A percentile compares a stretch with the other conserved stretches of the same genome.
Conservation (phyloP, 2,888 invertebrate genomes). For the Spodoptera littoralis region DNA sequence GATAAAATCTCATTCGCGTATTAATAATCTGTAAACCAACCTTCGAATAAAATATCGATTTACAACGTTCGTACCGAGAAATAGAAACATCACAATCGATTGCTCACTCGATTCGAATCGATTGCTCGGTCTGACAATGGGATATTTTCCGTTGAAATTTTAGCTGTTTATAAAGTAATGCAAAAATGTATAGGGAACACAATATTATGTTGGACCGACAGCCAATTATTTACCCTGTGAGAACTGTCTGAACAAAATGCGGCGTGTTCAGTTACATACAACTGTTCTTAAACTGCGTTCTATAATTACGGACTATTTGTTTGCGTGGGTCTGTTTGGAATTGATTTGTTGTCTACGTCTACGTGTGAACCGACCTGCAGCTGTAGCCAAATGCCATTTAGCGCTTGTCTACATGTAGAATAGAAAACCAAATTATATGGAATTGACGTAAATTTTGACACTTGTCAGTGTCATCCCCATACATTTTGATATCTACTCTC, state of each 20-base stretch:
- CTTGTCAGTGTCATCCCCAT: too few species aligned
- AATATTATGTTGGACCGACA: constrained; percentile 83
- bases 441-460: too few species aligned
- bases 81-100: constrained; percentile 52
- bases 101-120: constrained; percentile 21
- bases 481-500: too few species aligned
- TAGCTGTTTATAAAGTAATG: constrained; percentile 72
- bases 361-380: too few species aligned
- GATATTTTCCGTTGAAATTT: constrained; percentile 48
- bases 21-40: constrained; percentile 9
- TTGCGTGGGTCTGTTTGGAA: constrained; percentile 49
- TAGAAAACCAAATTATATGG: too few species aligned
- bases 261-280: constrained; percentile 83
- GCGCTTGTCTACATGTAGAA: too few species aligned
- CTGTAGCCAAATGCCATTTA: too few species aligned
- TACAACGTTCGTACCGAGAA: constrained; percentile 25
- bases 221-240: constrained; percentile 85
- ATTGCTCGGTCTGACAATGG: constrained; percentile 22
- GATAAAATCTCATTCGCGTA: constrained; percentile 14
- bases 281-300: constrained; percentile 76
- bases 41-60: constrained; percentile 21
- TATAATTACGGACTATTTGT: constrained; percentile 67
- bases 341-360: too few species aligned
- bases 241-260: constrained; percentile 86
- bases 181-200: constrained; percentile 78